These are phyloP conservation scores for Micromys minutus DNA, from an alignment of 2,113 vertebrate genomes.

Conservation along the genomic window DNA sequence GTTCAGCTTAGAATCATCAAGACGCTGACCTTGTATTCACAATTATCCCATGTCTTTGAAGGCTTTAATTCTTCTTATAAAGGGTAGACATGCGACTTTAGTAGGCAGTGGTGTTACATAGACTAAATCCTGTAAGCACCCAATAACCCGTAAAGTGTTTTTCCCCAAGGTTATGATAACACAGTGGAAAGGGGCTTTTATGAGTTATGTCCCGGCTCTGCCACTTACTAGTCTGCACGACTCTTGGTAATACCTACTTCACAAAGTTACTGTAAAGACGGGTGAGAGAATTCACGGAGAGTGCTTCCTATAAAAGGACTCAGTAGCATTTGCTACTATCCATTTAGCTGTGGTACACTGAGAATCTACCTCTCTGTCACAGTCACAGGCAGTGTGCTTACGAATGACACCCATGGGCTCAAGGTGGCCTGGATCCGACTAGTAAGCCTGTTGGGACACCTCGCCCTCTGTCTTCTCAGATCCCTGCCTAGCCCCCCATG, in stretches of 20 bases:
- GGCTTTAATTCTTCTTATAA: slow-evolving; percentile 16
- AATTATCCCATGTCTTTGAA: not conserved
- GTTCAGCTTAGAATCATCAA: not conserved
- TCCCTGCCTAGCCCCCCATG: not conserved
- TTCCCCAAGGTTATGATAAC: not conserved
- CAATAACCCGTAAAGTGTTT: not conserved
- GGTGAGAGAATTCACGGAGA: accelerated
- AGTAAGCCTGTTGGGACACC: not conserved
- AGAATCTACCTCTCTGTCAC: not conserved
- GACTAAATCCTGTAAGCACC: not conserved
- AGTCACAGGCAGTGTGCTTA: not conserved
- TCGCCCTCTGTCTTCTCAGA: not conserved
- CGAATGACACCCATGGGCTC: not conserved
- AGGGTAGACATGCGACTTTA: not conserved
- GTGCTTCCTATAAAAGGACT: not conserved
- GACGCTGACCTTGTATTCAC: not conserved
- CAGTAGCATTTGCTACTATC: not conserved
- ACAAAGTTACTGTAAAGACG: not conserved
- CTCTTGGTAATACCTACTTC: not conserved
- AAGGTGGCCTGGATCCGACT: not conserved
- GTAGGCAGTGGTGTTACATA: not conserved
- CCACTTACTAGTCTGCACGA: not conserved
- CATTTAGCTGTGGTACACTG: not conserved
- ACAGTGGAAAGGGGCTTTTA: not conserved
- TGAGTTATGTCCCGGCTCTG: not conserved